A percentile compares a stretch with the other conserved stretches of the same genome.
Evolutionary conservation across 2,888 invertebrate species (phyloP).

Genomic region (Odontothrips loti): DNA sequence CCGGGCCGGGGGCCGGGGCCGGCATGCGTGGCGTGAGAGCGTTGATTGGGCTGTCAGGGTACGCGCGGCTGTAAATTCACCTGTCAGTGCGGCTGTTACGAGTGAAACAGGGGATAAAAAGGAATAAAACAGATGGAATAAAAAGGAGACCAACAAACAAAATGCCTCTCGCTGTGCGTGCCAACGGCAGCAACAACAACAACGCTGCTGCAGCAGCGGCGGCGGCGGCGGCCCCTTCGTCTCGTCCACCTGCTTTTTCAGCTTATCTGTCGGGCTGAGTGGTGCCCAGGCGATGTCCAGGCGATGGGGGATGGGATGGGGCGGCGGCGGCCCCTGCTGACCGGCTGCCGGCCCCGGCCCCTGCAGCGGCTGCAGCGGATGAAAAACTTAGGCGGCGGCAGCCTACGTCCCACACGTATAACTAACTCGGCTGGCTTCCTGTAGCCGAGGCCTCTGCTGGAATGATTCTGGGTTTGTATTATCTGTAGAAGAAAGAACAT

Average conservation of each 20-base stretch:
- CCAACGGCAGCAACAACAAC: not conserved
- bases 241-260: conserved; percentile 4
- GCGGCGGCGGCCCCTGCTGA: too few relatives aligned
- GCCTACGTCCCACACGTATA: too few relatives aligned
- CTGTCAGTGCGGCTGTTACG: not conserved
- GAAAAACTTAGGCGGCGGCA: too few relatives aligned
- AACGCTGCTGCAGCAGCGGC: not conserved
- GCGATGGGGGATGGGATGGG: not conserved
- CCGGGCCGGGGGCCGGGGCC: too few relatives aligned
- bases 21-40: not conserved
- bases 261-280: conserved; percentile 7
- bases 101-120: not conserved
- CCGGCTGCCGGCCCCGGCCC: too few relatives aligned
- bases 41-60: conserved; percentile 15
- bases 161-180: conserved; percentile 10
- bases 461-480: too few relatives aligned
- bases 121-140: not conserved
- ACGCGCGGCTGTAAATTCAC: conserved; percentile 21
- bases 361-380: too few relatives aligned
- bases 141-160: conserved; percentile 25
- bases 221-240: not conserved
- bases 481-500: too few relatives aligned
- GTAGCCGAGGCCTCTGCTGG: too few relatives aligned
- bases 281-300: not conserved
- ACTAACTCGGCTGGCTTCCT: too few relatives aligned